Evolutionary conservation across 2,797 vertebrate species (phyloP).

Genomic region (Hylomyscus alleni): DNA sequence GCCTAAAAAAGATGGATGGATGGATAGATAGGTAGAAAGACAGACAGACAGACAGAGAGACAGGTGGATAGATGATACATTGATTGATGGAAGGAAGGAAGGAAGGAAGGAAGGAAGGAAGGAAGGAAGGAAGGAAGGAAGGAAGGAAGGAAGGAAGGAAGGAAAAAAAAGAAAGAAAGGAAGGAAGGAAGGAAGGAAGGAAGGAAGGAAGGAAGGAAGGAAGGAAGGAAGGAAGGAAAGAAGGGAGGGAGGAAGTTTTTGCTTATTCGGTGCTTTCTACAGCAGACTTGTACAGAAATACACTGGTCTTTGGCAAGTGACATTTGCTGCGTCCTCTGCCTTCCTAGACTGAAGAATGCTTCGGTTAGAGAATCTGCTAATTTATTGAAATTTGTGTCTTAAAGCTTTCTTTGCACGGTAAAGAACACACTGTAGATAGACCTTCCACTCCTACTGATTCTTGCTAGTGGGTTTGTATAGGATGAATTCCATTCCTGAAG

Average conservation of each 20-base stretch:
- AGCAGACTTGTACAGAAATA: neutral
- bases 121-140: too few species aligned
- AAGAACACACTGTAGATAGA: neutral
- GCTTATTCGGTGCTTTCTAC: neutral
- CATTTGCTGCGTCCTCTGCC: neutral
- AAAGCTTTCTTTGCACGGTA: neutral
- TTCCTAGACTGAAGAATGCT: neutral
- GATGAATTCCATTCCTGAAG: neutral
- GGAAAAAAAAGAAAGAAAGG: too few species aligned
- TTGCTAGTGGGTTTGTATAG: neutral
- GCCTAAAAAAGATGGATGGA: slow-evolving; percentile 62
- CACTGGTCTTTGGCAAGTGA: neutral
- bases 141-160: too few species aligned
- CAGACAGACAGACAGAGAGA: too few species aligned
- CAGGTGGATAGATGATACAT: too few species aligned
- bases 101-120: too few species aligned
- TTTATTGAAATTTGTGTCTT: neutral
- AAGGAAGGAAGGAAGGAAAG: too few species aligned
- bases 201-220: too few species aligned
- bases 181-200: too few species aligned
- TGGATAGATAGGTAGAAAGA: too few species aligned
- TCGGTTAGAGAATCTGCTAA: neutral
- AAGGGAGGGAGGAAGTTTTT: neutral
- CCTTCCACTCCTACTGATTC: neutral
- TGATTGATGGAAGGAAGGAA: too few species aligned